A percentile compares a stretch with the other conserved stretches of the same genome.
Evolutionary conservation across 2,113 vertebrate species (phyloP).

Genomic region (Indri indri): DNA sequence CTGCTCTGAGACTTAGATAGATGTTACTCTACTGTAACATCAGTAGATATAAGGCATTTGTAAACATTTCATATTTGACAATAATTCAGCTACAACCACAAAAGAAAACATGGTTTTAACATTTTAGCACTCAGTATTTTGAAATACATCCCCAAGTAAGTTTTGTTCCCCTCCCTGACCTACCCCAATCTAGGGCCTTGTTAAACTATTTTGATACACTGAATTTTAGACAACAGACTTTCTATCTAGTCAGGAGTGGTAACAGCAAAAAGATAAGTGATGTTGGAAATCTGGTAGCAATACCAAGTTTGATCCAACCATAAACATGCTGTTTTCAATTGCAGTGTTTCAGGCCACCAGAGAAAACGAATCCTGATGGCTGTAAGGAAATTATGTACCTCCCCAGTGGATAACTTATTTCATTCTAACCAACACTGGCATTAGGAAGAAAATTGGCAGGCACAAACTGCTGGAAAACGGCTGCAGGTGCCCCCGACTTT

Average conservation of each 20-base stretch:
- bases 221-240: background rate
- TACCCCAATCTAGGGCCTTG: background rate
- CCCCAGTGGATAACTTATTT: background rate
- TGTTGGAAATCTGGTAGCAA: background rate
- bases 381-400: background rate
- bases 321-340: background rate
- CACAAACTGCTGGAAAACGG: background rate
- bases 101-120: background rate
- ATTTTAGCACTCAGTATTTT: background rate
- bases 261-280: background rate
- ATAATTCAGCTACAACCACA: background rate
- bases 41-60: background rate
- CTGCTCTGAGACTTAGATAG: background rate
- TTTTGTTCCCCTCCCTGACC: background rate
- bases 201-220: background rate
- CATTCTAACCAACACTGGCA: background rate
- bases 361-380: background rate
- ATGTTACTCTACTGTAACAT: background rate
- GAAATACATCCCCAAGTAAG: background rate
- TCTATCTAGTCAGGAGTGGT: background rate
- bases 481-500: background rate
- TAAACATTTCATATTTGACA: slow-evolving; percentile 11
- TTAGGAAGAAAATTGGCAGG: background rate
- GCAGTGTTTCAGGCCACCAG: background rate
- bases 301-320: background rate